Base-by-base conservation (phyloP, 2,888 invertebrate genomes). In the Teinopalpus imperialis region DNA sequence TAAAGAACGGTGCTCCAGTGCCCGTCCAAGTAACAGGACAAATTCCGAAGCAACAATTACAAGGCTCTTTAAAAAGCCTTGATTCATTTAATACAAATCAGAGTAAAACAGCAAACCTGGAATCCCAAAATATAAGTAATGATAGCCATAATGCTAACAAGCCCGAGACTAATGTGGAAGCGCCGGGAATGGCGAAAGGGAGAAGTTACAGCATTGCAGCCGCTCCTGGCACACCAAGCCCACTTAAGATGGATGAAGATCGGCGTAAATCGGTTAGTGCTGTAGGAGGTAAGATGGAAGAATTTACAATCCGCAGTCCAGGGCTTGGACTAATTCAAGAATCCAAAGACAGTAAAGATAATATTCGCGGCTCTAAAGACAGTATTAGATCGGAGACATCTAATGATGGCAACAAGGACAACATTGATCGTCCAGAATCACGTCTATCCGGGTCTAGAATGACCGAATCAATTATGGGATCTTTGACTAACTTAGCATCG, bases 131-230 rank as follows among this genome's bases (percentile, higher is more conserved):
- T 55, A 60, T 62, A 44, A 53, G 63, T 16, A 71, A 69, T 72
- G 85, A 76, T 36, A 72, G 63, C 39, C 74, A 73, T 59, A 75
- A 75, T 66, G 65, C 63, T 55, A 66, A 51, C 53, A 82, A 77
- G 62, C 53, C 75, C 53, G 88, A 88, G 58, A 76, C 77, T 56
- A 78, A 73, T 49, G 62, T 71, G 57, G 86, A 86, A 42, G 66
- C 81, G 51, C 66, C 85, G 51, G 83, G 83, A 49, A 68, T 81
- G 54, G 74, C 81, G 53, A 90, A 90, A 70, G 85, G 83, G 18
- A 81, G 90, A 64, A 90, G 90, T 59, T 90, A 73, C 51, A 91
- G 90, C 56, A 85, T 90, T 54, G 82, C 89, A 44, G 89, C 89
- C 18, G 88, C 89, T 54, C 80, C 87, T 27, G 86, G 86, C 10